Evolutionary conservation across 1,140 invertebrate species (phyloP).

Genomic region (Scaptodrosophila lebanonensis): DNA sequence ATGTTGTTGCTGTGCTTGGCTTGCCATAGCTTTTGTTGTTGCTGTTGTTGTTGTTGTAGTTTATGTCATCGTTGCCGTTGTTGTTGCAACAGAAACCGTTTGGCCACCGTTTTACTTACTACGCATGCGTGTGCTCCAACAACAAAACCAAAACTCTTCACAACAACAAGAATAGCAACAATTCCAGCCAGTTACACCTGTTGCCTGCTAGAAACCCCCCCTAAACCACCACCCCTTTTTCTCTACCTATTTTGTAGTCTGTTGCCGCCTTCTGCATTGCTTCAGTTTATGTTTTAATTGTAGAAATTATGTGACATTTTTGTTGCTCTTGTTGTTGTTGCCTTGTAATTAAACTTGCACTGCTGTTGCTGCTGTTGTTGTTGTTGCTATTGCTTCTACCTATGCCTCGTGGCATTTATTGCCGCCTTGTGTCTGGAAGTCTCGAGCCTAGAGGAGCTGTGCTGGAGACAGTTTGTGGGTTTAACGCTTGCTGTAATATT

Average conservation of each 20-base stretch:
- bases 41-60: no score
- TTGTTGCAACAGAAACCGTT: slow-evolving; percentile 21
- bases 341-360: no score
- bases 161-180: neutral
- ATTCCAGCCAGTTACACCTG: slow-evolving; percentile 51
- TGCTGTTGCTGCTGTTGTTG: no score
- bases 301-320: slow-evolving; percentile 31
- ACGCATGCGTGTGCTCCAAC: slow-evolving; percentile 62
- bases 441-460: no score
- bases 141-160: slow-evolving; percentile 3
- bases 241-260: neutral
- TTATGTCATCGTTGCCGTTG: slow-evolving; percentile 46
- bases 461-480: no score
- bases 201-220: slow-evolving; percentile 17
- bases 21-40: no score
- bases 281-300: slow-evolving; percentile 74
- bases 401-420: no score
- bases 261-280: slow-evolving; percentile 26
- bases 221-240: neutral
- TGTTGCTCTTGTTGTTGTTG: no score
- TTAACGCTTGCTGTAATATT: no score
- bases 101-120: slow-evolving; percentile 68
- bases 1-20: slow-evolving; percentile 36
- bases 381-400: no score
- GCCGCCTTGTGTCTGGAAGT: no score